Evolutionary conservation across 2,888 invertebrate genomes (phyloP).

Genomic region (Cheilosia soror): DNA sequence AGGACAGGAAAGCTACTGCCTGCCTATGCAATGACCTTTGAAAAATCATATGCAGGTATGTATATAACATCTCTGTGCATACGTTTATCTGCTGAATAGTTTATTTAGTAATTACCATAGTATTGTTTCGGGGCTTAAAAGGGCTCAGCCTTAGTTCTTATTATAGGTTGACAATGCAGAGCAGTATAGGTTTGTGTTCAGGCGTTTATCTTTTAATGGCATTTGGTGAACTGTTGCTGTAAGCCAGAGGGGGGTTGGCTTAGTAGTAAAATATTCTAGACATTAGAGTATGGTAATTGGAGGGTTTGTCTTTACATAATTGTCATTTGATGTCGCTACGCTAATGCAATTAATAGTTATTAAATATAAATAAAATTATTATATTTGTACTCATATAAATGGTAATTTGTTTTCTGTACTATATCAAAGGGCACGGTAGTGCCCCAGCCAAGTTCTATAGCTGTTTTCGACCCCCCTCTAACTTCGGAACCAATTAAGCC

Average conservation of each 20-base stretch:
- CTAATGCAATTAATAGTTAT: too few relatives aligned
- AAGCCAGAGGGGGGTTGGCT: slow-evolving; percentile 40
- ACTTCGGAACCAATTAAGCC: too few relatives aligned
- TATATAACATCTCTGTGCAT: slow-evolving; percentile 53
- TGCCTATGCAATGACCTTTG: slow-evolving; percentile 71
- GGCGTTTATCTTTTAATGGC: slow-evolving; percentile 39
- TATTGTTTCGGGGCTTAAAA: slow-evolving; percentile 42
- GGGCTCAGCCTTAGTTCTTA: slow-evolving; percentile 17
- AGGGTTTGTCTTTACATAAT: too few relatives aligned
- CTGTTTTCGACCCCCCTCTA: too few relatives aligned
- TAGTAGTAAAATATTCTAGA: too few relatives aligned
- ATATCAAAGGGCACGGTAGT: too few relatives aligned
- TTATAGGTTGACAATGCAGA: slow-evolving; percentile 18
- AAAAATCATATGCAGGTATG: slow-evolving; percentile 25
- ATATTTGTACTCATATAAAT: too few relatives aligned
- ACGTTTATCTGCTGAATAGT: slow-evolving; percentile 53
- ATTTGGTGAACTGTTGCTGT: slow-evolving; percentile 27
- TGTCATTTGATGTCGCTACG: too few relatives aligned
- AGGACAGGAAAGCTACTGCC: slow-evolving; percentile 11
- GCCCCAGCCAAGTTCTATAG: too few relatives aligned
- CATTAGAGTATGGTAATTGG: too few relatives aligned
- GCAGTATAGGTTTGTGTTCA: background rate
- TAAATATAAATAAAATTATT: too few relatives aligned
- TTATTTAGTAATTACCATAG: slow-evolving; percentile 63
- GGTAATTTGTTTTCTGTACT: too few relatives aligned